Percentiles rank a stretch among this genome's conserved stretches.
These are phyloP conservation scores for Zosterops hypoxanthus DNA, from an alignment of 2,113 vertebrate genomes.

Conservation along the genomic window DNA sequence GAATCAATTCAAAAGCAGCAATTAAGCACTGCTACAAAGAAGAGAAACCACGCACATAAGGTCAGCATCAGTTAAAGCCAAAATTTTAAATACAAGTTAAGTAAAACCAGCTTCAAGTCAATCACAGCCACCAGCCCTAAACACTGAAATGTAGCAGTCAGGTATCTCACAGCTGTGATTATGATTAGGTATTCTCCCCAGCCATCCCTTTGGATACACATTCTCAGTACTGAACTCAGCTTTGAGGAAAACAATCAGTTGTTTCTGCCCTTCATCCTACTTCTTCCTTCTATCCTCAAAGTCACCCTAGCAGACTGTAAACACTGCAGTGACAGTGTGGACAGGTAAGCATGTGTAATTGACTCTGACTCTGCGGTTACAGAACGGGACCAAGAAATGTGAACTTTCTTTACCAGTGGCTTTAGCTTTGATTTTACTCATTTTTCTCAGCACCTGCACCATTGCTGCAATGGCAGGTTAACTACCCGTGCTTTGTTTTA, in stretches of 20 bases:
- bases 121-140: neutral
- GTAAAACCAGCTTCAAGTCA: neutral
- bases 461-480: neutral
- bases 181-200: neutral
- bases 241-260: neutral
- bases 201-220: neutral
- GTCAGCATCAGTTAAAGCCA: neutral
- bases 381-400: rapidly evolving
- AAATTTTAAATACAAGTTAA: neutral
- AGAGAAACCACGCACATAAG: neutral
- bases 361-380: neutral
- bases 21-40: neutral
- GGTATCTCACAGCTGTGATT: neutral
- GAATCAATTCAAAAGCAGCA: neutral
- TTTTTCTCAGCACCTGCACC: neutral
- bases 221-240: neutral
- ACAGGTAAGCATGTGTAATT: rapidly evolving
- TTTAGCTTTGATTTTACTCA: neutral
- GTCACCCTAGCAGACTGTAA: neutral
- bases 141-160: neutral
- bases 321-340: neutral
- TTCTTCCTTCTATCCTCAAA: neutral
- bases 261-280: neutral
- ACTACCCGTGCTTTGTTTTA: neutral
- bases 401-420: neutral